These are phyloP conservation scores for Onthophagus sagittarius DNA, from an alignment of 2,888 invertebrate genomes.

Conservation along the genomic window DNA sequence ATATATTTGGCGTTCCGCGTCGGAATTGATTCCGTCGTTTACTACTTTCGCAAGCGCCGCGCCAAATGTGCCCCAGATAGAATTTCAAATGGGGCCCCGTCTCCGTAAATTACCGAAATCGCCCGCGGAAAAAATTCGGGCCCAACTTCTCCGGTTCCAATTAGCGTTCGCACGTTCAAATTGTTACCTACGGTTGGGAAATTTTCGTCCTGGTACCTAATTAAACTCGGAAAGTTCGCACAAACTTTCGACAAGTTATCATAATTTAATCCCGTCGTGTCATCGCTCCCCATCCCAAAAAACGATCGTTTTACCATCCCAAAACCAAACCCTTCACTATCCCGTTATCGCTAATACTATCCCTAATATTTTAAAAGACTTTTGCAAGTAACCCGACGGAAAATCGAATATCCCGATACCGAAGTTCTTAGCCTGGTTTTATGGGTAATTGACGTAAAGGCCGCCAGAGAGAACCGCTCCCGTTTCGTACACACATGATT, in stretches of 20 bases:
- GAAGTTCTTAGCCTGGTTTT: not conserved
- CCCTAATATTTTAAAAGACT: not conserved
- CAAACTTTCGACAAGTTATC: not conserved
- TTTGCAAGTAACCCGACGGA: not conserved
- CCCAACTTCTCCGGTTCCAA: not conserved
- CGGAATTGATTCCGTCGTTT: conserved; percentile 7
- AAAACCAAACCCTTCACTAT: not conserved
- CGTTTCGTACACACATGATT: not conserved
- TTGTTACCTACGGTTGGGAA: not conserved
- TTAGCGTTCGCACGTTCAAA: not conserved
- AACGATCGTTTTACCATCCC: not conserved
- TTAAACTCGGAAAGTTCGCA: not conserved
- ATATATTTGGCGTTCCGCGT: not conserved
- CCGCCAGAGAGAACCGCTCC: not conserved
- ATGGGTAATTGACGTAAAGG: not conserved
- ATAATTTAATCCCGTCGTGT: not conserved
- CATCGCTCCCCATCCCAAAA: not conserved
- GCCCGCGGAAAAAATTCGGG: not conserved
- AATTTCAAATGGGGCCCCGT: conserved; percentile 2
- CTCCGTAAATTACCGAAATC: not conserved
- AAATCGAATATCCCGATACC: not conserved
- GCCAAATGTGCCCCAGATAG: conserved; percentile 1
- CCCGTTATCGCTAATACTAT: not conserved
- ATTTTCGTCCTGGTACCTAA: not conserved
- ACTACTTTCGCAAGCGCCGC: conserved; percentile 8